A percentile compares a stretch with the other conserved stretches of the same genome.
Conservation (phyloP, 30 jellyfish, hydroid and myxozoan genomes). For the Chrysaora quinquecirrha region DNA sequence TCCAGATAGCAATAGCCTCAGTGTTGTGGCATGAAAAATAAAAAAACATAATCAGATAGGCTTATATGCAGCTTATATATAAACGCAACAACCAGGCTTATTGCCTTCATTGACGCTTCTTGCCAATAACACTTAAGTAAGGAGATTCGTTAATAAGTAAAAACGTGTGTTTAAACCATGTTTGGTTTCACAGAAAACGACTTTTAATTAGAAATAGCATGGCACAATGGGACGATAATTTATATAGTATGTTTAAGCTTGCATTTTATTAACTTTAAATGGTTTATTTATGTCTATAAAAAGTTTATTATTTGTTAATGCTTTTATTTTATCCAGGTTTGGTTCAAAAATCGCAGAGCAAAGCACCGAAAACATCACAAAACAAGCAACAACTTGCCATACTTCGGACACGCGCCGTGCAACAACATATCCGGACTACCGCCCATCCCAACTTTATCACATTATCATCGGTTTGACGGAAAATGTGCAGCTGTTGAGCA, state of each 20-base stretch:
- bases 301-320: not conserved
- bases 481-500: not conserved
- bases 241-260: too few species aligned
- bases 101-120: too few species aligned
- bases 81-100: too few species aligned
- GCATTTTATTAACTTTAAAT: too few species aligned
- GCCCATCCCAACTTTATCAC: conserved; percentile 23
- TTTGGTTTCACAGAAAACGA: not conserved
- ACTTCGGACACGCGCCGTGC: conserved; percentile 30
- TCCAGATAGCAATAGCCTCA: too few species aligned
- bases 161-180: not conserved
- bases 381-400: conserved; percentile 23
- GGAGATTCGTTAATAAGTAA: not conserved
- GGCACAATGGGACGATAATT: too few species aligned
- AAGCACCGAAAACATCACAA: conserved; percentile 89
- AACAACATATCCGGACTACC: conserved; percentile 9
- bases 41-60: too few species aligned
- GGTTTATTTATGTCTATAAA: not conserved
- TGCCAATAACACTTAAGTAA: not conserved
- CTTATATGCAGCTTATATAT: too few species aligned
- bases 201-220: too few species aligned
- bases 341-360: conserved; percentile 98
- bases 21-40: too few species aligned
- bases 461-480: conserved; percentile 2
- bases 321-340: conserved; percentile 58